A percentile compares a stretch with the other conserved stretches of the same genome.
Conservation (phyloP, 2,888 invertebrate genomes). For the Phortica okadai region DNA sequence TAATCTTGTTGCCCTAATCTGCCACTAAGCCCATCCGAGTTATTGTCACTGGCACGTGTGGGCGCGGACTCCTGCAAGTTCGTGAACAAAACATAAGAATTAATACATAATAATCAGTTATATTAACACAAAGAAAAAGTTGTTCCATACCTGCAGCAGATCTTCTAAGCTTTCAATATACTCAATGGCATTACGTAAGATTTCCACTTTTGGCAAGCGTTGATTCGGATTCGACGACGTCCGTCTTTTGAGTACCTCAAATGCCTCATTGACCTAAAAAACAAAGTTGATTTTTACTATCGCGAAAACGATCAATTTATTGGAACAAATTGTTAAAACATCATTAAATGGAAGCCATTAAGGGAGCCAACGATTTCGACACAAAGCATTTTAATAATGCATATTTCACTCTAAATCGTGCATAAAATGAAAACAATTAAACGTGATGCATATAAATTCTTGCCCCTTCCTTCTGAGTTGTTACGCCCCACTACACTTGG, state of each 20-base stretch:
- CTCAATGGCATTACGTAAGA: constrained; percentile 97
- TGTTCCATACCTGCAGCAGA: constrained; percentile 80
- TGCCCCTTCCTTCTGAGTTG: constrained; percentile 44
- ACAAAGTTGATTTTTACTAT: background rate
- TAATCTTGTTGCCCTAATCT: constrained; percentile 75
- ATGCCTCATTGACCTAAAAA: constrained; percentile 96
- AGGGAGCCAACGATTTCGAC: constrained; percentile 29
- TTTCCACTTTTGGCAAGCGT: constrained; percentile 97
- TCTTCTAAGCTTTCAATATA: constrained; percentile 96
- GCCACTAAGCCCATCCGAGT: constrained; percentile 71
- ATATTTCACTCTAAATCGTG: constrained; percentile 67
- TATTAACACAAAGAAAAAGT: background rate
- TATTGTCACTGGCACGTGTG: constrained; percentile 72
- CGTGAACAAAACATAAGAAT: background rate
- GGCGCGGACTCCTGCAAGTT: constrained; percentile 72
- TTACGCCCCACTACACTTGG: constrained; percentile 17
- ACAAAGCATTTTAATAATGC: constrained; percentile 64
- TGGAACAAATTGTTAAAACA: constrained; percentile 8
- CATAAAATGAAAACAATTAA: constrained; percentile 68
- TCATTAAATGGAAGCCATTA: constrained; percentile 60
- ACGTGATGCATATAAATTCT: constrained; percentile 41
- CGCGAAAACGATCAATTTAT: background rate
- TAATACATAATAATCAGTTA: background rate
- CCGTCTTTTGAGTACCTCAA: constrained; percentile 93
- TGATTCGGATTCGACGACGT: constrained; percentile 98